Conservation (phyloP, 2,113 vertebrate genomes). For the Coryphaenoides rupestris region DNA sequence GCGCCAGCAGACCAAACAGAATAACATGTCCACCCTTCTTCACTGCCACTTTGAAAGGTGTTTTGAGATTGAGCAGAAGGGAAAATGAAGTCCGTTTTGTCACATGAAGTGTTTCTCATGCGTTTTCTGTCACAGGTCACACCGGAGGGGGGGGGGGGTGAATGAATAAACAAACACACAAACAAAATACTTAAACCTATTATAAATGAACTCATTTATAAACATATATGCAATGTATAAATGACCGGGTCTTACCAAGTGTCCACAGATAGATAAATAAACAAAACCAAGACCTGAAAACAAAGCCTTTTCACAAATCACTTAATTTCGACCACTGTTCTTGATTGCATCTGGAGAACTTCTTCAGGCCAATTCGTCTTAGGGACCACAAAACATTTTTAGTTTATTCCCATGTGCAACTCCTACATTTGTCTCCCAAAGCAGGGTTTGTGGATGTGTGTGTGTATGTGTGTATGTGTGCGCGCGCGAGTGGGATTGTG, state of each 20-base stretch:
- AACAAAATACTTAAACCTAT: background rate
- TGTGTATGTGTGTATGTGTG: constrained; percentile 8
- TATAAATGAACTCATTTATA: background rate
- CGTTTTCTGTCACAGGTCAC: too few relatives aligned
- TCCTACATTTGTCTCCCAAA: constrained; percentile 44
- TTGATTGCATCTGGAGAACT: constrained; percentile 39
- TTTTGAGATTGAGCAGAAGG: too few relatives aligned
- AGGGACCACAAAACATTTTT: constrained; percentile 66
- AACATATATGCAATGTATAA: constrained; percentile 1
- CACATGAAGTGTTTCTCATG: too few relatives aligned
- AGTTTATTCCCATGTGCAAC: constrained; percentile 61
- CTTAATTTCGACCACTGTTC: background rate
- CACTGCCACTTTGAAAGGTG: too few relatives aligned
- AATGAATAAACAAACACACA: background rate
- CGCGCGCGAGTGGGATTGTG: background rate
- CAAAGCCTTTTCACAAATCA: constrained; percentile 13
- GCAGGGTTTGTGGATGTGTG: constrained; percentile 11
- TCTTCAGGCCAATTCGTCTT: constrained; percentile 66
- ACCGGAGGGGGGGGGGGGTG: constrained; percentile 6
- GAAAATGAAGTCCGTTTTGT: too few relatives aligned
- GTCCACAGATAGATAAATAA: constrained; percentile 10
- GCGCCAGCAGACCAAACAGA: constrained; percentile 86
- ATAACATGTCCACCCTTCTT: constrained; percentile 63
- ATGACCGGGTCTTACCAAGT: constrained; percentile 5
- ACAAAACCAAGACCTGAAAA: background rate